These are phyloP conservation scores for Caenorhabditis latens DNA, from an alignment of 1,140 invertebrate genomes.

Conservation along the genomic window DNA sequence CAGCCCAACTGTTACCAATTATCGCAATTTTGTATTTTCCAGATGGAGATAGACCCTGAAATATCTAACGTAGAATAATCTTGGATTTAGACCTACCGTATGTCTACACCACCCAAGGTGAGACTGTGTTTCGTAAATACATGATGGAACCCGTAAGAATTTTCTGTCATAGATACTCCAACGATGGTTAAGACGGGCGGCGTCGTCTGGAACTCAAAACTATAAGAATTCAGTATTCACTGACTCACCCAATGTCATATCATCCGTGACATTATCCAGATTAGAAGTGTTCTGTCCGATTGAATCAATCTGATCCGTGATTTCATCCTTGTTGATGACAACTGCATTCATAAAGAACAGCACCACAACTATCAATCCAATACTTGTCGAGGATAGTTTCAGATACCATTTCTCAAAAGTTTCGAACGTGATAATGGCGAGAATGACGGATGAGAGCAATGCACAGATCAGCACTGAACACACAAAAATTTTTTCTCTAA, in stretches of 20 bases:
- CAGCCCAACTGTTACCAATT: conserved; percentile 2
- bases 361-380: not conserved
- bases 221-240: not conserved
- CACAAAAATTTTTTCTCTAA: not conserved
- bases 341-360: not conserved
- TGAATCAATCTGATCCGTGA: not conserved
- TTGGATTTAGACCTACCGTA: not conserved
- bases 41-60: conserved; percentile 9
- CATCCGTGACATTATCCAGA: conserved; percentile 2
- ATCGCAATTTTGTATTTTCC: not conserved
- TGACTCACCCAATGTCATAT: not conserved
- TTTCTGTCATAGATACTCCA: conserved; percentile 4
- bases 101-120: conserved; percentile 8
- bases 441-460: not conserved
- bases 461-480: not conserved
- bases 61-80: not conserved
- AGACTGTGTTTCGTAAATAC: conserved; percentile 23
- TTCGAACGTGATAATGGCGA: not conserved
- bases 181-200: conserved; percentile 2
- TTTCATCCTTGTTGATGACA: not conserved
- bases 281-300: not conserved
- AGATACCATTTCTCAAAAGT: conserved; percentile 24
- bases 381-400: not conserved
- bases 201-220: not conserved
- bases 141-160: not conserved